Evolutionary conservation across 1,140 invertebrate genomes (phyloP), one percentile per base, ranked within the genome.

Genomic region (Drosophila serrata): DNA sequence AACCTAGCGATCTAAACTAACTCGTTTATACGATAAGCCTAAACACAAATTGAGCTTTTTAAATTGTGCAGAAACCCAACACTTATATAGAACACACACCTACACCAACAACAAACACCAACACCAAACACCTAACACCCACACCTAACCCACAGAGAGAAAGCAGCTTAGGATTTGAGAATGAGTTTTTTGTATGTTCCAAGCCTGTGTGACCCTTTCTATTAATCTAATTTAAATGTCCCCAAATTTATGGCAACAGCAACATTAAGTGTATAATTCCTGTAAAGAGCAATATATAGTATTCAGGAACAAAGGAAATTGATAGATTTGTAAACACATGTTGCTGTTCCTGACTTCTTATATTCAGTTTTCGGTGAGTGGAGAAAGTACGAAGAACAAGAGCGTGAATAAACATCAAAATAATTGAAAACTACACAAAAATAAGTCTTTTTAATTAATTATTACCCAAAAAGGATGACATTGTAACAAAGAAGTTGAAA

Each of bases 1-100:
- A 77, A 87, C 75, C 75, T 82, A 87, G 75, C 70, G 60, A 74
- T 53, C 74, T 76, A 76, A 57, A 75, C 63, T 61, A 78, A 82
- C 79, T 76, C 72, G 72, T 88, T 88, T 88, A 84, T 77, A 79
- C 79, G 69, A 69, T 86, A 87, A 87, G 82, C 84, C 73, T 65
- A 33, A 49, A 43, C 31, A 24, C 11, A 75, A 90, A 74, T 84
- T 84, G 85, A 88, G 85, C 84, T 88, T 87, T 86, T 86, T 82
- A 88, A 55, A 82, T 88, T 86, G 84, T 87, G 82, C 82, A 88
- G 64, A 72, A 55, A 45, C 58, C 58, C 55, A 65, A 69, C 57
- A 48, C 35, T 39, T 40, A 60, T 42, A 43, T 24, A 75, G 45
- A 22, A 79, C 45, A 63, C 46, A 45, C 5, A 45, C 37, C 12